Percentiles rank a stretch among this genome's conserved stretches.
These are phyloP conservation scores for Urocyon cinereoargenteus DNA, from an alignment of 2,797 vertebrate genomes.

Conservation along the genomic window DNA sequence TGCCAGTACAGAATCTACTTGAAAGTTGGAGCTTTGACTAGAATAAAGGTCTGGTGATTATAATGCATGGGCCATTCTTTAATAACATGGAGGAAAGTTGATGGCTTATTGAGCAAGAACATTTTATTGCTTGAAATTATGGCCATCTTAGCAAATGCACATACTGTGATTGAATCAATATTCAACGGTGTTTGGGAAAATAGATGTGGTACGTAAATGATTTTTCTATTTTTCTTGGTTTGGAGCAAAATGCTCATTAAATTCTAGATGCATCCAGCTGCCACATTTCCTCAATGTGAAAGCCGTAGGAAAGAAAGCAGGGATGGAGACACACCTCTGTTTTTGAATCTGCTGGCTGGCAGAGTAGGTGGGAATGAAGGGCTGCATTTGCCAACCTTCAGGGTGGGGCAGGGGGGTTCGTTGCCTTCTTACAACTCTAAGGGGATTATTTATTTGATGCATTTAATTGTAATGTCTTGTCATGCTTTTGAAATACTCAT, in stretches of 20 bases:
- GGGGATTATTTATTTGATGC: slow-evolving; percentile 47
- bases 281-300: slow-evolving; percentile 50
- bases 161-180: slow-evolving; percentile 71
- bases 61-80: slow-evolving; percentile 23
- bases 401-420: neutral
- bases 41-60: slow-evolving; percentile 20
- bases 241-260: slow-evolving; percentile 74
- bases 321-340: slow-evolving; percentile 42
- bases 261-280: slow-evolving; percentile 70
- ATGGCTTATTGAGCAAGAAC: slow-evolving; percentile 64
- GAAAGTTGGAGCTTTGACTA: neutral
- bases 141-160: slow-evolving; percentile 49
- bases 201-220: slow-evolving; percentile 65
- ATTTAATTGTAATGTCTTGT: slow-evolving; percentile 57
- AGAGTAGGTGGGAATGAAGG: neutral
- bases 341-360: slow-evolving; percentile 38
- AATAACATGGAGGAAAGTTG: slow-evolving; percentile 36
- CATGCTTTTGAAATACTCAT: slow-evolving; percentile 51
- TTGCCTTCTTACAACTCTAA: slow-evolving; percentile 30
- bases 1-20: neutral
- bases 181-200: slow-evolving; percentile 70
- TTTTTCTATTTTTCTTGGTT: slow-evolving; percentile 76
- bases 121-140: slow-evolving; percentile 71
- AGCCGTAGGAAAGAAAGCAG: neutral
- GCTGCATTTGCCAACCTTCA: neutral